These are phyloP conservation scores for Coturnix japonica DNA, from an alignment of 2,113 vertebrate genomes.

Conservation along the genomic window DNA sequence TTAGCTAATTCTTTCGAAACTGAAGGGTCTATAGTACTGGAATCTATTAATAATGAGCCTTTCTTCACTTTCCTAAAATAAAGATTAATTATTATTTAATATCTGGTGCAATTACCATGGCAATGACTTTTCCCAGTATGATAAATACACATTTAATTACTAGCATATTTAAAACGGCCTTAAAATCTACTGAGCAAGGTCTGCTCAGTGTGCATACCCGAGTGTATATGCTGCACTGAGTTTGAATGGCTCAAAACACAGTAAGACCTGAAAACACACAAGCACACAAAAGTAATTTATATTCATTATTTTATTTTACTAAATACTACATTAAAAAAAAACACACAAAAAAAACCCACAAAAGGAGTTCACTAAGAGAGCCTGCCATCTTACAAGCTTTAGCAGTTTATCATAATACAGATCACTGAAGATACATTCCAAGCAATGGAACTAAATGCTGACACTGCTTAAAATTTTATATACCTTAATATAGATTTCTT, in stretches of 20 bases:
- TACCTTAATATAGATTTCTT: background rate
- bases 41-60: conserved; percentile 96
- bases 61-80: conserved; percentile 94
- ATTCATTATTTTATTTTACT: background rate
- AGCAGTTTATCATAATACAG: background rate
- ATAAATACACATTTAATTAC: background rate
- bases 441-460: background rate
- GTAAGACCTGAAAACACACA: background rate
- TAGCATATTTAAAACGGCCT: background rate
- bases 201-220: background rate
- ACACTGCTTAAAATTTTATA: background rate
- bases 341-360: background rate
- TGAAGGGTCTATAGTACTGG: conserved; percentile 96
- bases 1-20: conserved; percentile 94
- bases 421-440: background rate
- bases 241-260: background rate
- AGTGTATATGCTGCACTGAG: background rate
- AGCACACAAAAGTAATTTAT: too few relatives aligned
- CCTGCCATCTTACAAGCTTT: background rate
- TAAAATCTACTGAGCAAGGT: background rate
- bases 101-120: background rate
- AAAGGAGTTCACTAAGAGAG: background rate
- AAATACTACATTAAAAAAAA: background rate
- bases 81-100: conserved; percentile 27
- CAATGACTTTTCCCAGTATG: background rate